Evolutionary conservation across 2,888 invertebrate genomes (phyloP).

Genomic region (Drosophila quinaria): DNA sequence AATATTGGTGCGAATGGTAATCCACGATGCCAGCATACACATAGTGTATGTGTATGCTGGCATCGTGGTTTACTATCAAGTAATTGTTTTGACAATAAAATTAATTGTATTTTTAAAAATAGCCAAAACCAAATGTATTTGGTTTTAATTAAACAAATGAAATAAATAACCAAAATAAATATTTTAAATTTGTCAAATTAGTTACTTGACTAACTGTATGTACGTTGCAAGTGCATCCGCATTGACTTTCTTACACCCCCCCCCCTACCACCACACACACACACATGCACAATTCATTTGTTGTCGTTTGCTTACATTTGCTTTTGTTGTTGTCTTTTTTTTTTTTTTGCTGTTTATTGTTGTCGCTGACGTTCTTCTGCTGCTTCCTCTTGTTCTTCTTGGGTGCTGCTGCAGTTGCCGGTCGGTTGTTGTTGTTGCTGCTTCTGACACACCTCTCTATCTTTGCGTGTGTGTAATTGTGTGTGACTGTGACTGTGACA

Average conservation of each 20-base stretch:
- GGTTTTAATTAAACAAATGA: not conserved
- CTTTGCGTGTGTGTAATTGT: conserved; percentile 21
- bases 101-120: not conserved
- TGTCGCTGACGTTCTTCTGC: conserved; percentile 17
- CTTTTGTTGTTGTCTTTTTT: conserved; percentile 1
- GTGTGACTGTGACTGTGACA: conserved; percentile 47
- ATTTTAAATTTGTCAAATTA: not conserved
- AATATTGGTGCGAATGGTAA: conserved; percentile 6
- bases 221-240: conserved; percentile 26
- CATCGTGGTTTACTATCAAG: too few relatives aligned
- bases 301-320: conserved; percentile 49
- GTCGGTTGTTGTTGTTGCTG: conserved; percentile 47
- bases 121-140: not conserved
- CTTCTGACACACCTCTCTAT: conserved; percentile 16
- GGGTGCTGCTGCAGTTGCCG: conserved; percentile 50
- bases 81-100: not conserved
- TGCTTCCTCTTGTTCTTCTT: conserved; percentile 30
- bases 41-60: not conserved
- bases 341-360: conserved; percentile 15
- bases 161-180: too few relatives aligned
- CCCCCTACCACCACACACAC: conserved; percentile 5
- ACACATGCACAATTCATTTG: conserved; percentile 15
- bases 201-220: not conserved
- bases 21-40: not conserved
- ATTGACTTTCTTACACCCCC: conserved; percentile 10